Conservation (phyloP, 2,888 invertebrate genomes). For the Drosophila antonietae region DNA sequence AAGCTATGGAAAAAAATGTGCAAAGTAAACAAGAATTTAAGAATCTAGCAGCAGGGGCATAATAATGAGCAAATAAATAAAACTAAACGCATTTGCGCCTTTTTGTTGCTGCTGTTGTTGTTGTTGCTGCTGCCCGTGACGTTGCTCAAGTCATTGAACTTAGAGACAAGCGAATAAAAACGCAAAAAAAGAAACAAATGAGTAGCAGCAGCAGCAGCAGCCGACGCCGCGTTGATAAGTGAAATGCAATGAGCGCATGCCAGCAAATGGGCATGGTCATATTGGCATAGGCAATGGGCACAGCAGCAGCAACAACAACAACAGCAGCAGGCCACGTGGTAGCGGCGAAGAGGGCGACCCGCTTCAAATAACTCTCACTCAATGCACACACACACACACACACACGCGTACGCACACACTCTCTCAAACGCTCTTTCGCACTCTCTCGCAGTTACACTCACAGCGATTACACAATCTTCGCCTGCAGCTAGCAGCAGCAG, state of each 20-base stretch:
- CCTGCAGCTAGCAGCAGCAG: conserved; percentile 48
- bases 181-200: conserved; percentile 43
- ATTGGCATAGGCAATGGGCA: conserved; percentile 61
- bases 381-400: conserved; percentile 29
- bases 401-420: conserved; percentile 12
- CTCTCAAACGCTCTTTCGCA: conserved; percentile 16
- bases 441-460: conserved; percentile 29
- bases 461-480: conserved; percentile 78
- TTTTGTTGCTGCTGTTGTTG: conserved; percentile 60
- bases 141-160: conserved; percentile 82
- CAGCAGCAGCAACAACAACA: conserved; percentile 27
- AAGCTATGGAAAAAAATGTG: conserved; percentile 62
- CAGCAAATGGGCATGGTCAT: conserved; percentile 55
- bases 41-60: conserved; percentile 66
- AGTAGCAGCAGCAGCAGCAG: conserved; percentile 32
- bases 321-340: conserved; percentile 46
- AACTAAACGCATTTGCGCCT: conserved; percentile 80
- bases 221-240: conserved; percentile 63
- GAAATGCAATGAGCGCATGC: conserved; percentile 72
- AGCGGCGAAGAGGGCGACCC: conserved; percentile 47
- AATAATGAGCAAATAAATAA: conserved; percentile 79
- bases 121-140: conserved; percentile 76
- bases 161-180: conserved; percentile 70
- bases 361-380: conserved; percentile 68
- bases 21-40: conserved; percentile 74